Base-by-base conservation (phyloP, 2,113 vertebrate genomes). In the Mirounga angustirostris region DNA sequence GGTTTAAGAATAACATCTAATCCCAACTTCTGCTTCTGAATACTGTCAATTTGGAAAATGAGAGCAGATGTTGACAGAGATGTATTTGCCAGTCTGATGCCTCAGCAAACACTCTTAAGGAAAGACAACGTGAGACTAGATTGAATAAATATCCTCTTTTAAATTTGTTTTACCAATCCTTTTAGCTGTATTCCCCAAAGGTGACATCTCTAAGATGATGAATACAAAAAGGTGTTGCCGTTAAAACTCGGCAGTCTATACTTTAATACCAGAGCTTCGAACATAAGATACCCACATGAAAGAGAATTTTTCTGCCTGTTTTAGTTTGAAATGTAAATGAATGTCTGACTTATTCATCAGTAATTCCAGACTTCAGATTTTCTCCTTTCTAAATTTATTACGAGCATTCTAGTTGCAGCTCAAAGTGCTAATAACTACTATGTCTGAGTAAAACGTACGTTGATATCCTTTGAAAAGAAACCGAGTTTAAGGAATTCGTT, bases 1-100 rank as follows among this genome's bases (percentile, higher is more conserved):
- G 73, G 61, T 92, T 98, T 94, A 98, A 97, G 93, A 96, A 97
- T 95, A 97, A 93, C 59, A 88, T 82, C 86, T 96, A 97, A 96
- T 95, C 74, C 36, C 86, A 94, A 90, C 54, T 87, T 87, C 46
- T 94, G 86, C 63, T 97, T 97, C 91, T 6, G 28, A 97, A 97
- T 81, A 84, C 73, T 96, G 94, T 96, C 91, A 93, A 46, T 95
- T 94, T 95, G 59, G 67, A 98, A 97, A 98, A 97, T 71, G 69
- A 95, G 88, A 98, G 33, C 95, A 97, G 95, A 97, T 97, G 97
- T 98, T 98, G 97, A 98, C 61, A 98, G 86, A 98, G 83, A 73
- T 98, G 82, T 58, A 91, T 96, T 98, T 97, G 97, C 78, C 91
- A 81, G 43, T 96, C 91, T 97, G 97, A 94, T 89, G 89, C 93